Conservation (phyloP, 2,113 vertebrate genomes). For the Prolemur simus region DNA sequence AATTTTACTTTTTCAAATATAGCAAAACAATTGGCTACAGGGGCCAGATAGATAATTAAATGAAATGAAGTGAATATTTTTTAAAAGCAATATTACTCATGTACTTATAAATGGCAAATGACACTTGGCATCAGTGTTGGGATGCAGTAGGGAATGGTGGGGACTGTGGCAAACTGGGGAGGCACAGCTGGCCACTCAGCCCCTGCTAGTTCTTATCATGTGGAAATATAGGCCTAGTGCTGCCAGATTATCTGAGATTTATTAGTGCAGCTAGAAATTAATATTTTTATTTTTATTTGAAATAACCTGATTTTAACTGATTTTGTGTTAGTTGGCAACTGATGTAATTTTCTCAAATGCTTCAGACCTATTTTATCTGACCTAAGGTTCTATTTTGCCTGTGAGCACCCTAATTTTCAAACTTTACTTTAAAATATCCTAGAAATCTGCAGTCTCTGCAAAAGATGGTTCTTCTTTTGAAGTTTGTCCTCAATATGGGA, state of each 20-base stretch:
- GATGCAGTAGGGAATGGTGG: background rate
- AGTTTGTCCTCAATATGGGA: background rate
- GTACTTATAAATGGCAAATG: background rate
- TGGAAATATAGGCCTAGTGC: background rate
- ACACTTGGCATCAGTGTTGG: too few species aligned
- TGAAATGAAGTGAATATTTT: background rate
- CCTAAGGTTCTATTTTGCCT: background rate
- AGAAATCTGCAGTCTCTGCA: background rate
- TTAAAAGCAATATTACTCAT: background rate
- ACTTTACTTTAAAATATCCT: background rate
- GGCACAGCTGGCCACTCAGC: background rate
- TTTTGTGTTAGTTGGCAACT: background rate
- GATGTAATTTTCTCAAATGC: background rate
- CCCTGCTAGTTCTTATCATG: background rate
- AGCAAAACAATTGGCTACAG: background rate
- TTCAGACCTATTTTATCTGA: background rate
- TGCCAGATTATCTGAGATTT: background rate
- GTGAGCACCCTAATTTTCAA: background rate
- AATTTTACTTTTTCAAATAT: conserved; percentile 6
- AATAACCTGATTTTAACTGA: background rate
- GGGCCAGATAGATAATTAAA: background rate
- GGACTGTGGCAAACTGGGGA: background rate
- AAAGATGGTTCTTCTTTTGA: background rate
- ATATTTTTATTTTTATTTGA: background rate
- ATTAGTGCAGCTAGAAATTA: background rate